Percentiles rank a stretch among this genome's conserved stretches.
These are phyloP conservation scores for Sarcophaga variegata DNA, from an alignment of 2,888 invertebrate genomes.

Conservation along the genomic window DNA sequence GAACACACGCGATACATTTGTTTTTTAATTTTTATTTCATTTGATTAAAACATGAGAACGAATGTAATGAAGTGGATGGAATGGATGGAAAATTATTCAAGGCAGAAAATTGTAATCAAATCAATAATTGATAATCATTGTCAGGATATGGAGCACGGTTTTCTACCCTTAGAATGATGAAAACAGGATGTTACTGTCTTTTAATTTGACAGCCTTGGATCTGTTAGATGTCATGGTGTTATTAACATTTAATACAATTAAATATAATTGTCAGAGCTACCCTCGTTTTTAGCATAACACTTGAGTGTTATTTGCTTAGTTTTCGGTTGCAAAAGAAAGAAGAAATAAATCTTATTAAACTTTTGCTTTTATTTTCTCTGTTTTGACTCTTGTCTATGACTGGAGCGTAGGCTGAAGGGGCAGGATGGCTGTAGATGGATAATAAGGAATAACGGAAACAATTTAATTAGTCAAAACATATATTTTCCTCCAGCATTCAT, in stretches of 20 bases:
- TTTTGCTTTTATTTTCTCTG: not conserved
- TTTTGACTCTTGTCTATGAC: not conserved
- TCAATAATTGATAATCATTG: not conserved
- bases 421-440: not conserved
- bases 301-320: too few relatives aligned
- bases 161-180: slow-evolving; percentile 38
- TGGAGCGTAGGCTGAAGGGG: too few relatives aligned
- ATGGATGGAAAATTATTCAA: not conserved
- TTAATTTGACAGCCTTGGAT: slow-evolving; percentile 56
- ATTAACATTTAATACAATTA: too few relatives aligned
- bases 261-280: too few relatives aligned
- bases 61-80: not conserved
- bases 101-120: not conserved
- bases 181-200: slow-evolving; percentile 37
- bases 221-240: slow-evolving; percentile 50
- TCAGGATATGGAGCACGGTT: not conserved
- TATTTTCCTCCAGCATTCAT: slow-evolving; percentile 51
- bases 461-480: slow-evolving; percentile 68
- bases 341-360: slow-evolving; percentile 56
- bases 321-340: too few relatives aligned
- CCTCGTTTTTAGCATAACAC: too few relatives aligned
- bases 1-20: not conserved
- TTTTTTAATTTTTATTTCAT: too few relatives aligned
- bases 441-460: slow-evolving; percentile 50
- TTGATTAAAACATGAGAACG: not conserved